Base-by-base conservation (phyloP, 2,888 invertebrate species). In the Aphodius granarius region DNA sequence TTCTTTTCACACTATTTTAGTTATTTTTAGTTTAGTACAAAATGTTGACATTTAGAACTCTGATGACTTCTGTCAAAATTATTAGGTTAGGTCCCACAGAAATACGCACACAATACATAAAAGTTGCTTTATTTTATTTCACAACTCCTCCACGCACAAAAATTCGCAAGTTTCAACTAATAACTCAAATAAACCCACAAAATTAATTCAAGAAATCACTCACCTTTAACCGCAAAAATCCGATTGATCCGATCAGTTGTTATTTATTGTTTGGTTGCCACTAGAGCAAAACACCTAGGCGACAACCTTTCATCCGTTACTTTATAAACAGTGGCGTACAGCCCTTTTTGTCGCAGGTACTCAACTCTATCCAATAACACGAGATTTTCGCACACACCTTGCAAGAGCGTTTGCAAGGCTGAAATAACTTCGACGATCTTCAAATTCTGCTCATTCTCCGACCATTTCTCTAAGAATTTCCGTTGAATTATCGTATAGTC, bases 281-380 rank as follows among this genome's bases (percentile, higher is more conserved):
- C 74, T 18, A 93, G 85, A 62, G 90, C 92, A 80, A 90, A 88
- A 85, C 92, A 92, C 81, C 93, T 88, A 0, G 93, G 93, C n/a
- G 93, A 93, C 79, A 91, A 86, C 75, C 85, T 86, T 78, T 91
- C 91, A 83, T 92, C 87, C 77, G 92, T 89, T 76, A 93, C 89
- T 85, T 90, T 91, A 80, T 89, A 89, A 79, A 89, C 89, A 72
- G 84, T 86, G 86, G 85, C 90, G 81, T 82, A 85, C 80, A 87
- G 73, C 17, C 87, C 84, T n/a, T 83, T 82, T 71, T 85, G 84
- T 66, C 83, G 83, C 76, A 91, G 84, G 82, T 86, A 89, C 78
- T 88, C 87, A 18, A 90, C 82, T 76, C 90, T 87, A 83, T 91
- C 91, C 73, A 89, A 83, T 2, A 90, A 84, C 13, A 91, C 85